Conservation (phyloP, 2,113 vertebrate species). For the Podarcis raffonei region DNA sequence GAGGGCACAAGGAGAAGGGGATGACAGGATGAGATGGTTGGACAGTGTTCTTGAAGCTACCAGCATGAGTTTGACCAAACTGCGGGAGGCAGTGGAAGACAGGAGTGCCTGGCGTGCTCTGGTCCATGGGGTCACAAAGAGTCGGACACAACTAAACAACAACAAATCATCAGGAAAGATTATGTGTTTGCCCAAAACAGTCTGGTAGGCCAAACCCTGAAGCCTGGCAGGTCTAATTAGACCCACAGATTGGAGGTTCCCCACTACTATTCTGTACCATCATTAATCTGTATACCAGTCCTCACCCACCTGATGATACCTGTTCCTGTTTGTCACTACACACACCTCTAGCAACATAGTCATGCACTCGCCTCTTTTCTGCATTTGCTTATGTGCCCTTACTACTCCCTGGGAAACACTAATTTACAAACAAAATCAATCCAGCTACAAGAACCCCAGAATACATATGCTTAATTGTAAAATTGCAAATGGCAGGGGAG, state of each 20-base stretch:
- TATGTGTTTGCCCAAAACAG: too few species aligned
- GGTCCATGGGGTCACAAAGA: too few species aligned
- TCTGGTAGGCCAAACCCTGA: too few species aligned
- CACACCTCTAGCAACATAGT: not conserved
- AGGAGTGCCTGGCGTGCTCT: too few species aligned
- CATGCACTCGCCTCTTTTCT: not conserved
- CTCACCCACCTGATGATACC: not conserved
- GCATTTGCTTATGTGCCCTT: not conserved
- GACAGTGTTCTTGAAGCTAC: too few species aligned
- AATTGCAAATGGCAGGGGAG: conserved; percentile 8
- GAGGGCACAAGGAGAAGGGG: too few species aligned
- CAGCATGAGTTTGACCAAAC: too few species aligned
- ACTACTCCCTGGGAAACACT: not conserved
- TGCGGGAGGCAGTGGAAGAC: too few species aligned
- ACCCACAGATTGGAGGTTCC: not conserved
- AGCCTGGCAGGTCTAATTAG: too few species aligned
- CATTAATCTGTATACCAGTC: not conserved
- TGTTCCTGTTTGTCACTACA: not conserved
- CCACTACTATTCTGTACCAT: not conserved
- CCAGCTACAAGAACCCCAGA: conserved; percentile 51
- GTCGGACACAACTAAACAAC: too few species aligned
- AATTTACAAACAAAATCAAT: conserved; percentile 24
- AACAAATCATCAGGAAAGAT: too few species aligned
- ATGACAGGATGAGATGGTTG: too few species aligned
- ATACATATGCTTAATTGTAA: conserved; percentile 46